phyloP scores from a whole-genome alignment of 2,888 invertebrate genomes.

The Cephus sareptanus region DNA sequence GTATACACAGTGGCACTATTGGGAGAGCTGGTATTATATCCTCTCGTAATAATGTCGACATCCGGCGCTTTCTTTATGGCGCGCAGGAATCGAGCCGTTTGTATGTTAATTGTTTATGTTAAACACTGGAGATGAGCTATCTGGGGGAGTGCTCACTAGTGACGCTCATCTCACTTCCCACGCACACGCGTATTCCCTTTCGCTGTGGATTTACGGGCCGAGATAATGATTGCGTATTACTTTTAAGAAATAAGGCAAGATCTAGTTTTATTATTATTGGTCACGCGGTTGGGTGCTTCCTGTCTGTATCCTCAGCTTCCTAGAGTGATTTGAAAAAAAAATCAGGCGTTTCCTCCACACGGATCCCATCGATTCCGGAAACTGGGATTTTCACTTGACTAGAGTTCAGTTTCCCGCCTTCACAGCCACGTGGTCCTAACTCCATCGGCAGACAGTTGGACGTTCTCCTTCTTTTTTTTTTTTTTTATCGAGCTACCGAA shows the following conservation, averaged over 20 bases:
- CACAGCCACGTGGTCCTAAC: not conserved
- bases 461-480: not conserved
- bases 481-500: not conserved
- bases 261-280: not conserved
- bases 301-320: not conserved
- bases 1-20: not conserved
- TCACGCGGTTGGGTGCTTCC: not conserved
- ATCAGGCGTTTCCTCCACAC: not conserved
- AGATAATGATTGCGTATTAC: not conserved
- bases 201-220: not conserved
- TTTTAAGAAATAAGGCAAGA: not conserved
- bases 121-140: conserved; percentile 30
- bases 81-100: conserved; percentile 22
- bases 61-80: conserved; percentile 5
- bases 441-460: not conserved
- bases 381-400: not conserved
- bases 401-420: not conserved
- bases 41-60: conserved; percentile 5
- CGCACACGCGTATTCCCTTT: not conserved
- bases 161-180: not conserved
- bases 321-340: not conserved
- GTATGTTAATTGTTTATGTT: conserved; percentile 36
- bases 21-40: conserved; percentile 6
- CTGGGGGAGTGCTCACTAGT: not conserved
- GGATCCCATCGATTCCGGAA: not conserved